Evolutionary conservation across 2,888 invertebrate genomes (phyloP).

Genomic region (Oxycera nigricornis): DNA sequence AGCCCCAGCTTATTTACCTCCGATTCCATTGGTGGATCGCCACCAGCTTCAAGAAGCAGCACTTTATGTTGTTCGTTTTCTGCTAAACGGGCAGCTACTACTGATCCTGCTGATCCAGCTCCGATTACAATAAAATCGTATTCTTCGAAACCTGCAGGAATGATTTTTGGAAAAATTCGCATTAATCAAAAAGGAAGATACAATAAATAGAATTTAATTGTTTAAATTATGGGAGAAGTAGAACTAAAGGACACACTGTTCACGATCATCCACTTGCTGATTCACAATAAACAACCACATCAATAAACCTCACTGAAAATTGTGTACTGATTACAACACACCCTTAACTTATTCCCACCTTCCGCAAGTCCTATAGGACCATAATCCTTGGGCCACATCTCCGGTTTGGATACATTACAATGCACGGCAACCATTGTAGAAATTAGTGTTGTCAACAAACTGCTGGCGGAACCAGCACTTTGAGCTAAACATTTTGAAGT

Average conservation of each 20-base stretch:
- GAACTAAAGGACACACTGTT: no score
- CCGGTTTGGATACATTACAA: slow-evolving; percentile 65
- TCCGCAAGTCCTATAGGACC: slow-evolving; percentile 56
- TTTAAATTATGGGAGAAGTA: no score
- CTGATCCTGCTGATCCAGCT: slow-evolving; percentile 80
- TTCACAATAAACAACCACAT: no score
- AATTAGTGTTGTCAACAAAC: slow-evolving; percentile 66
- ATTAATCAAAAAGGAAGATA: background rate
- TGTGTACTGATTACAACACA: no score
- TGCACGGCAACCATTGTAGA: slow-evolving; percentile 68
- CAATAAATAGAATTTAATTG: background rate
- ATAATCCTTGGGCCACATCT: slow-evolving; percentile 66
- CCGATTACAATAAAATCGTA: slow-evolving; percentile 88
- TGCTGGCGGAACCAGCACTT: slow-evolving; percentile 54
- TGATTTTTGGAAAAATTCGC: slow-evolving; percentile 60
- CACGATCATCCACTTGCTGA: no score
- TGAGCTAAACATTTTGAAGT: slow-evolving; percentile 49
- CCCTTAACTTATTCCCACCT: no score
- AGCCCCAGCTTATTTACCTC: slow-evolving; percentile 57
- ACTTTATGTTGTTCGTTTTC: slow-evolving; percentile 63
- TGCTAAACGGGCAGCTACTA: slow-evolving; percentile 60
- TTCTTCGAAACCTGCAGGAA: slow-evolving; percentile 49
- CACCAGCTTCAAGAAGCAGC: slow-evolving; percentile 65
- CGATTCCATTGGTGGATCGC: slow-evolving; percentile 63
- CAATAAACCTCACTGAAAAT: no score